A percentile compares a stretch with the other conserved stretches of the same genome.
These are phyloP conservation scores for Drosophila subpulchrella DNA, from an alignment of 1,140 invertebrate genomes.

Conservation along the genomic window DNA sequence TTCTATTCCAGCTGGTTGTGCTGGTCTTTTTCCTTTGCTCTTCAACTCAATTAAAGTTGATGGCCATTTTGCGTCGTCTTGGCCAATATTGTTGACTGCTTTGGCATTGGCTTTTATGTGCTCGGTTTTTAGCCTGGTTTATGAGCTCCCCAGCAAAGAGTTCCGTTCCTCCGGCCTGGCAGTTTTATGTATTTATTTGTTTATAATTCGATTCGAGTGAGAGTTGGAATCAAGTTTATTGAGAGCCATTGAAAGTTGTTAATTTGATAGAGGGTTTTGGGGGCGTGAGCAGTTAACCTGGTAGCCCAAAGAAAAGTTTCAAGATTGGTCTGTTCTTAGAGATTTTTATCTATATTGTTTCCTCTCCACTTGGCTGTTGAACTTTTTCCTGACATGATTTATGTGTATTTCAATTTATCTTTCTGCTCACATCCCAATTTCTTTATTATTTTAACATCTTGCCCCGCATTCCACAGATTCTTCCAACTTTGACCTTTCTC, in stretches of 20 bases:
- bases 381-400: slow-evolving; percentile 21
- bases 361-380: slow-evolving; percentile 1
- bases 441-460: slow-evolving; percentile 52
- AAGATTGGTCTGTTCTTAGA: slow-evolving; percentile 15
- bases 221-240: slow-evolving; percentile 32
- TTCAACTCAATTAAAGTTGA: slow-evolving; percentile 83
- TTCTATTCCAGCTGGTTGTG: slow-evolving; percentile 9
- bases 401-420: slow-evolving; percentile 54
- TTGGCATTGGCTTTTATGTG: slow-evolving; percentile 68
- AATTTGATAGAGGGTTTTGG: slow-evolving; percentile 5
- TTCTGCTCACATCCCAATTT: slow-evolving; percentile 27
- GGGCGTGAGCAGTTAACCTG: slow-evolving; percentile 15
- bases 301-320: slow-evolving; percentile 10
- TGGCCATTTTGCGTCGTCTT: slow-evolving; percentile 72
- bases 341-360: slow-evolving; percentile 13
- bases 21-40: slow-evolving; percentile 50
- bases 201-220: slow-evolving; percentile 76
- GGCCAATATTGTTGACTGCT: slow-evolving; percentile 63
- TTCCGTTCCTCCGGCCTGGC: slow-evolving; percentile 14
- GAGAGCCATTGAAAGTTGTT: slow-evolving; percentile 25
- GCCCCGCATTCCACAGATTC: not conserved
- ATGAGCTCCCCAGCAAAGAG: slow-evolving; percentile 51
- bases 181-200: slow-evolving; percentile 74
- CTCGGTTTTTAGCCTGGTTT: slow-evolving; percentile 61
- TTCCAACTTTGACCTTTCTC: slow-evolving; percentile 46